These are phyloP conservation scores for Chlorops oryzae DNA, from an alignment of 1,140 invertebrate species.

Conservation along the genomic window DNA sequence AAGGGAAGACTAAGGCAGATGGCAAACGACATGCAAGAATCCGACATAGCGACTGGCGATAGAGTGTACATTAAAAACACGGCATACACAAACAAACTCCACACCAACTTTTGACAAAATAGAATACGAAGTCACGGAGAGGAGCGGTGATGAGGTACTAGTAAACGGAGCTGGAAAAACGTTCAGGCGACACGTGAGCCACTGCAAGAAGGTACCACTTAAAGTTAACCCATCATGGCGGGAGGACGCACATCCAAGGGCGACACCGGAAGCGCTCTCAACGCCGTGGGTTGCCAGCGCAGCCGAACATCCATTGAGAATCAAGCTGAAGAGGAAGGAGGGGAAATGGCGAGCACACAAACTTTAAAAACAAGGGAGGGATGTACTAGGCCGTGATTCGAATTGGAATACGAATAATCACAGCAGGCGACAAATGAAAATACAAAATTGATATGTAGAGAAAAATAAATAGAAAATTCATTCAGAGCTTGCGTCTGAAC, in stretches of 20 bases:
- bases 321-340: too few relatives aligned
- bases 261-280: too few relatives aligned
- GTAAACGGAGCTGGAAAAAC: background rate
- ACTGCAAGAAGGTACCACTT: too few relatives aligned
- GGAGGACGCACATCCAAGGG: too few relatives aligned
- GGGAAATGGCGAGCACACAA: too few relatives aligned
- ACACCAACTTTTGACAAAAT: background rate
- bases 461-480: too few relatives aligned
- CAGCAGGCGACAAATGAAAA: background rate
- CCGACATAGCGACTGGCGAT: background rate
- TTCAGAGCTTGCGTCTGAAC: too few relatives aligned
- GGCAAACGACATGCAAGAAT: background rate
- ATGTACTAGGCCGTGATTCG: too few relatives aligned
- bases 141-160: slow-evolving; percentile 2
- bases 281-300: too few relatives aligned
- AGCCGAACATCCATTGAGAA: too few relatives aligned
- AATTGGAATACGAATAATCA: background rate
- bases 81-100: slow-evolving; percentile 1
- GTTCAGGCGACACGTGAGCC: background rate
- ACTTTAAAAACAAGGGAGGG: too few relatives aligned
- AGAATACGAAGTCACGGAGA: slow-evolving; percentile 3
- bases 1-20: too few relatives aligned
- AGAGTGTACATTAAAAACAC: background rate
- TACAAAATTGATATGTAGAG: background rate
- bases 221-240: background rate